These are phyloP conservation scores for Ectemnius lituratus DNA, from an alignment of 2,888 invertebrate species.

Conservation along the genomic window DNA sequence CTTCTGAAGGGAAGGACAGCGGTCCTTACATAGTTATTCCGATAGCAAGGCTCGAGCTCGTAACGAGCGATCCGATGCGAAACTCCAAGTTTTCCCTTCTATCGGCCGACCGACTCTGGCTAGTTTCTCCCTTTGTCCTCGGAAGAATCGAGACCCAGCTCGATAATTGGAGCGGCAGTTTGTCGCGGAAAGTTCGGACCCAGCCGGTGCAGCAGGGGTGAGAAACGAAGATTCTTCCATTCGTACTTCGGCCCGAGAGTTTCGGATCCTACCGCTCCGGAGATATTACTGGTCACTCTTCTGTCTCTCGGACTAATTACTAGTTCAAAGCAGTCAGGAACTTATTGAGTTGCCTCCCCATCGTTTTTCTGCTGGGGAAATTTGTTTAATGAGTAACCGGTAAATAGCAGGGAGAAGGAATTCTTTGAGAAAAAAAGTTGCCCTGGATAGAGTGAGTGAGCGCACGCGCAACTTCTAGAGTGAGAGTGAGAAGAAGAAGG, in stretches of 20 bases:
- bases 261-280: no score
- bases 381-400: conserved; percentile 1
- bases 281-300: no score
- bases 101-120: not conserved
- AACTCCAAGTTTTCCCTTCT: conserved; percentile 10
- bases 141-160: conserved; percentile 3
- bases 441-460: no score
- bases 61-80: conserved; percentile 6
- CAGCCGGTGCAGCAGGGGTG: no score
- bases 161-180: not conserved
- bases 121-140: conserved; percentile 5
- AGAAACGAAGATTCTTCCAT: no score
- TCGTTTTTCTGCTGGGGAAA: not conserved
- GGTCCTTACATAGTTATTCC: conserved; percentile 21
- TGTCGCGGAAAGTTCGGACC: not conserved
- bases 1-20: not conserved
- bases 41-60: conserved; percentile 12
- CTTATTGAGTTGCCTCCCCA: no score
- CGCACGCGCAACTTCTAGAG: conserved; percentile 2
- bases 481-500: conserved; percentile 9
- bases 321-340: no score
- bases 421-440: conserved; percentile 16
- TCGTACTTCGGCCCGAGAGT: no score
- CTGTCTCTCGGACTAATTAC: no score
- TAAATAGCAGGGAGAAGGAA: not conserved